Evolutionary conservation across 2,888 invertebrate species (phyloP).

Genomic region (Rhynchonema sp.): DNA sequence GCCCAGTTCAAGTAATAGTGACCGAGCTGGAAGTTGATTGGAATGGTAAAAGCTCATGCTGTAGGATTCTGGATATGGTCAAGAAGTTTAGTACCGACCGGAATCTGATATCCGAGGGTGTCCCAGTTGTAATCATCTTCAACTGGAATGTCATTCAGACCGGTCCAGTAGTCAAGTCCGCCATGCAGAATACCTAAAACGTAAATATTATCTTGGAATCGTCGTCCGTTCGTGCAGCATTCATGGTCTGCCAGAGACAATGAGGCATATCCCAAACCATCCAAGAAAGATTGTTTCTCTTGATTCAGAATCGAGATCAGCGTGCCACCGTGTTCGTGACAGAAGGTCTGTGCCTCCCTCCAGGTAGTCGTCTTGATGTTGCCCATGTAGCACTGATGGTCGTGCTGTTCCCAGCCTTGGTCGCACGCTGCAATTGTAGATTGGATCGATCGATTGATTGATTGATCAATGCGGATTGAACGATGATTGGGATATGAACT

Average conservation of each 20-base stretch:
- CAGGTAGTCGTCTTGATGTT: neutral
- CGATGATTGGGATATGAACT: no score
- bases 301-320: neutral
- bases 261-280: no score
- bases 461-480: no score
- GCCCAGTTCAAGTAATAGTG: neutral
- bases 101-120: neutral
- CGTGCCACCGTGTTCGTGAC: neutral
- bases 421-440: neutral
- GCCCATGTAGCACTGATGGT: neutral
- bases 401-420: neutral
- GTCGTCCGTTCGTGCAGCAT: neutral
- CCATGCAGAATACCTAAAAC: no score
- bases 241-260: neutral
- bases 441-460: neutral
- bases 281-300: neutral
- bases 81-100: neutral
- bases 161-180: neutral
- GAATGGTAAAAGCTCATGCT: neutral
- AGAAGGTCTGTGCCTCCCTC: neutral
- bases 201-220: no score
- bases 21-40: neutral
- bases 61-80: neutral
- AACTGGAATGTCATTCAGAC: neutral
- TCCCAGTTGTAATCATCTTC: neutral